Base-by-base conservation (phyloP, 2,797 vertebrate species). In the Alosa sapidissima region DNA sequence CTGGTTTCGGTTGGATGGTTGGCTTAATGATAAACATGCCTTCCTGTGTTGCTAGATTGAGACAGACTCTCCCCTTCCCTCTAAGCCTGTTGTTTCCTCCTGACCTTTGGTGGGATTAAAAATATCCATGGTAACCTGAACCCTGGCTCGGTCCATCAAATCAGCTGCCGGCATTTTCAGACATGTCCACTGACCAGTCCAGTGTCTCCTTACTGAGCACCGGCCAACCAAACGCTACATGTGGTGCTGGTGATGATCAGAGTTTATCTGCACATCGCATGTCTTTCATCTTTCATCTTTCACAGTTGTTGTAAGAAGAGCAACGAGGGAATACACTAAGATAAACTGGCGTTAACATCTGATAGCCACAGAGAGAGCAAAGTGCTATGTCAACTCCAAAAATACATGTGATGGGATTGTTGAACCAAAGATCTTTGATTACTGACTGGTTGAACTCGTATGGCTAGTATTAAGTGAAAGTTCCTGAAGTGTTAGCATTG, bases 81-180 rank as follows among this genome's bases (percentile, higher is more conserved):
- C 87, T 92, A 90, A 92, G 90, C 89, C 92, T 90, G 90, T 91
- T 93, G 91, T 94, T 94, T 92, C 91, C 88, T 92, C 87, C 86
- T 95, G 94, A 94, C 93, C 94, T 94, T 95, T 94, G 83, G 68
- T 49, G 24, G 90, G 92, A 94, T 94, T 93, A 92, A 92, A 95
- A 92, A 93, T 92, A 92, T 91, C 85, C 83, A 52, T 81, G 87
- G 90, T 90, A 92, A 93, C 89, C 87, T 91, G 92, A 94, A 91
- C 93, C 90, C 90, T 81, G 83, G 72, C 81, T 72, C 68, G 47
- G 87, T 88, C 89, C 81, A 65, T 84, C 47, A 48, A 85, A 90
- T 81, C 84, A 24, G 83, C 28, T 82, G 88, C 33, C 60, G 88
- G 86, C 28, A 28, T 84, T 87, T 90, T 86, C 24, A 88, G 84